Base-by-base conservation (phyloP, 2,888 invertebrate species). In the Drosophila silvestris region DNA sequence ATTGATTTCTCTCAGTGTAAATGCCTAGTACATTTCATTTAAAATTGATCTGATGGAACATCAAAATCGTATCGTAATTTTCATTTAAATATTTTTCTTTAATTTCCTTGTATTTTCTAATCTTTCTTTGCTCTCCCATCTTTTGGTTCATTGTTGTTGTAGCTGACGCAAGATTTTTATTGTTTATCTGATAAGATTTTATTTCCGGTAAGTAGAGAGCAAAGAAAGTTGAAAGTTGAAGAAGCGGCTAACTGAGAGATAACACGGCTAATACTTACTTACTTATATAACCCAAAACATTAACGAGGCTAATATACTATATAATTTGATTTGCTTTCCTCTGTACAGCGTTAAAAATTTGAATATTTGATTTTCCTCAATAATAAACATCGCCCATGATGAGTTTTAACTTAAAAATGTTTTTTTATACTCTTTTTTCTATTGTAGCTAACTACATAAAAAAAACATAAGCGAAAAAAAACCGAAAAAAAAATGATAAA, bases 121-220 rank as follows among this genome's bases (percentile, higher is more conserved):
- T 47, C 39, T 19, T 57, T 52, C 35, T 50, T 70, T 53, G 52
- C 33, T 37, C 52, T 33, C 53, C 54, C 32, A 16, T 33, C 26
- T 41, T 58, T 69, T 14, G 28, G 69, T 73, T 82, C 51, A 64
- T 80, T 62, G 68, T 82, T 80, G 60, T 82, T 76, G 82, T 79
- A 71, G 64, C 65, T 61, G 52, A 66, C 74, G 66, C 70, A 65
- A 68, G 70, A 78, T 63, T 71, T 82, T 83, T 57, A 73, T 83
- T 82, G 82, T 81, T 82, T 58, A 54, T 41, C 57, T 77, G 68
- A 75, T 78, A 69, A 70, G 74, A 63, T 74, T 84, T 80, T 53
- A 61, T 84, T 84, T 85, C 60, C 77, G 81, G 84, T 85, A 85
- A 85, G 84, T 87, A 85, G 81, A 61, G 30, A 64, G 47, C 61